Evolutionary conservation across 64 coral and sea anemone species (phyloP), one percentile per base, ranked within the genome.

Genomic region (Montipora sp.): DNA sequence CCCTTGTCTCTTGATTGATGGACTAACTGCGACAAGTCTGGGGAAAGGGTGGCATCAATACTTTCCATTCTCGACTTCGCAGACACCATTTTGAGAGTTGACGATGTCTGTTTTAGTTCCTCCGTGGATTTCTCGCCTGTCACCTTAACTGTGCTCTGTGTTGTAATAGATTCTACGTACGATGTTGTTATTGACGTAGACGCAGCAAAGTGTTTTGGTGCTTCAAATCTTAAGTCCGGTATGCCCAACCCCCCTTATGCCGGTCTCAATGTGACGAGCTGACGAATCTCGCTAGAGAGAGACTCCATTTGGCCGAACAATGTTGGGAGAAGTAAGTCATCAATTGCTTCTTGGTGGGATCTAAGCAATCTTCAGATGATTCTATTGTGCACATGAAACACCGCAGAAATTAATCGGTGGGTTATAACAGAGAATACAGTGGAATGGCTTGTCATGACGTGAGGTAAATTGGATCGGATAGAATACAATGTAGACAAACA

Each of bases 321-420:
- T 11, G 57, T 80, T 49, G 88, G 76, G 19, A 90, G 88, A 47
- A 80, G 63, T 22, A 71, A 20, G 15, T 80, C 88, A 19, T 80
- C 36, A 48, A 90, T 77, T 0, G 60, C 53, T 14, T 90, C 45
- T 0, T 80, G 51, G 11, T 59, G 5, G 75, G 76, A 24, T 88
- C 70, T 0, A 75, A 49, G 47, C 16, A 88, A 27, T 90, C 88
- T 90, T 90, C 75, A 77, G 80, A 80, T 10, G 88, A 90, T 36
- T 90, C 88, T 24, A 80, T 80, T 19, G 88, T 80, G 14, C 88
- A 59, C 61, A 90, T 65, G 58, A 24, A 90, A 8, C 77, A 75
- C 27, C 23, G 27, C 3, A 27, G 23, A 75, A 27, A 75, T 20
- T 75, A 75, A 36, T 36, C 36, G 36, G 73, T 36, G 22, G 1